Evolutionary conservation across 2,888 invertebrate genomes (phyloP).

Genomic region (Tetrapedia diversipes): DNA sequence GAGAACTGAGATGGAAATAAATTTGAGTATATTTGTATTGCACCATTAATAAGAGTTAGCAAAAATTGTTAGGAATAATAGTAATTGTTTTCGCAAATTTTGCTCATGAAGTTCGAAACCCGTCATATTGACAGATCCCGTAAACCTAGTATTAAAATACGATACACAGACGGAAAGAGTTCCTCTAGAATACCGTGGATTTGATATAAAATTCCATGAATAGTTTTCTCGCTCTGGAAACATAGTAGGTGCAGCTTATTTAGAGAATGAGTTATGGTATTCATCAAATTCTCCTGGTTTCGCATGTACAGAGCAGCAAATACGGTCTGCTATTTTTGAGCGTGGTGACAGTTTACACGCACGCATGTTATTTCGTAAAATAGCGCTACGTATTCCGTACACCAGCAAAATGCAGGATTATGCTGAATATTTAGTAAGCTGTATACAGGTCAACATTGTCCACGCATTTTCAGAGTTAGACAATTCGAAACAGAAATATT

Average conservation of each 20-base stretch:
- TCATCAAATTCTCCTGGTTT: slow-evolving; percentile 9
- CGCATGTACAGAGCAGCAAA: slow-evolving; percentile 3
- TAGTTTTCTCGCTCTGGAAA: background rate
- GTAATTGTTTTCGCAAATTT: too few species aligned
- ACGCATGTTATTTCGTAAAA: slow-evolving; percentile 24
- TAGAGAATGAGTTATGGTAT: slow-evolving; percentile 5
- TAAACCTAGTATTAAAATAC: too few species aligned
- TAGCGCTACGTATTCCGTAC: slow-evolving; percentile 5
- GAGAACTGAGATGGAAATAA: too few species aligned
- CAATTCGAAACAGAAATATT: background rate
- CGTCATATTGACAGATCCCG: too few species aligned
- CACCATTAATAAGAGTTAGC: too few species aligned
- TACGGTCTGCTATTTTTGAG: slow-evolving; percentile 16
- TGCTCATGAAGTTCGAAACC: too few species aligned
- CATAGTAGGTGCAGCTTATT: background rate
- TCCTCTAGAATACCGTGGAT: background rate
- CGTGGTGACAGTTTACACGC: slow-evolving; percentile 21
- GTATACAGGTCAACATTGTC: background rate
- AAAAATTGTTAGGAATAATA: too few species aligned
- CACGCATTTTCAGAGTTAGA: background rate
- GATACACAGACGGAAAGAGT: background rate
- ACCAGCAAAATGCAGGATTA: background rate
- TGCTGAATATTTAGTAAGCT: slow-evolving; percentile 3
- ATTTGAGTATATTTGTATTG: too few species aligned
- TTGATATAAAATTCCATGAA: slow-evolving; percentile 14